Base-by-base conservation (phyloP, 92 coral and sea anemone species). In the Porites cylindrica region DNA sequence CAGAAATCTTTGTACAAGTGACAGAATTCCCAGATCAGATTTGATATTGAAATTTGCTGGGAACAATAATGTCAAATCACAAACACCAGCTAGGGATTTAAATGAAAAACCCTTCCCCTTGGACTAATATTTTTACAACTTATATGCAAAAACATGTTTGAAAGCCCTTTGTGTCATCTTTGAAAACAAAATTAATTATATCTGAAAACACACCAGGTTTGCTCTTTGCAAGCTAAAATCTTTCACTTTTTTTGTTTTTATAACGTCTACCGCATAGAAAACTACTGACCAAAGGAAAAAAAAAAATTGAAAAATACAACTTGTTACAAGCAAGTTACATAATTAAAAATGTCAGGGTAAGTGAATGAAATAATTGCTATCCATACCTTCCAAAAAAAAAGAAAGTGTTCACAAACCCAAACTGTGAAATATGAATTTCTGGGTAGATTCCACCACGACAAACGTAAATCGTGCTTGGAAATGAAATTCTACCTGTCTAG, bases 151-250 rank as follows among this genome's bases (percentile, higher is more conserved):
- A 70, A 58, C 52, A 70, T 47, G 65, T 58, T 70, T 50, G 14
- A 6, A 47, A 17, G 66, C 16, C 56, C 51, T 14, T 72, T 52
- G 32, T 53, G 69, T 53, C 68, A 70, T 71, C 69, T 70, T 56
- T 56, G 32, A 82, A 53, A 82, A 82, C 86, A 82, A 29, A 26
- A 51, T 70, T 13, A 70, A 51, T 82, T 58, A 47, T 70, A 32
- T 58, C 19, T 70, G 52, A 70, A 82, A 70, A 70, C 78, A 70
- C 60, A 19, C 65, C 69, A 14, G 58, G 59, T 38, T 68, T n/a
- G 70, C 4, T 59, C 76, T 26, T 21, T 17, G 3, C 20, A 20
- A 70, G 61, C 61, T 56, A 10, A 56, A 56, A 56, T 56, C 75
- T 26, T 65, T 11, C 20, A 9, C 11, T 0, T 43, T 38, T 20